Base-by-base conservation (phyloP, 2,888 invertebrate species). In the Cerastoderma edule region DNA sequence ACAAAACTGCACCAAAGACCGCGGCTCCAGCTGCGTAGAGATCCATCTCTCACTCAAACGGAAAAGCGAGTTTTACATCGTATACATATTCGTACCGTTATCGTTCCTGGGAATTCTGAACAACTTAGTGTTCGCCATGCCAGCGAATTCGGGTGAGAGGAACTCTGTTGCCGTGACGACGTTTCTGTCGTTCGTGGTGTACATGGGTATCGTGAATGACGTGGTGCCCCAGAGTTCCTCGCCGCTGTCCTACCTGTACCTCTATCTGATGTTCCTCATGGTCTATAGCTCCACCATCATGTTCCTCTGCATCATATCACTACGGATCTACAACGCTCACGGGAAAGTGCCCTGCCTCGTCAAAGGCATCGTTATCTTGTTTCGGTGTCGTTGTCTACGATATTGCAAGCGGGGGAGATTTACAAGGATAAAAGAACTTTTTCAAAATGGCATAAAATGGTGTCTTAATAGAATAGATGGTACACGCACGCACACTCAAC, bases 161-260 rank as follows among this genome's bases (percentile, higher is more conserved):
- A 70, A 22, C 5, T 75, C 77, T 2, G 78, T 77, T n/a, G 77
- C 79, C 2, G 67, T 83, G 13, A 83, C 83, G 2, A 56, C 72
- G 16, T 79, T 79, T 35, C 30, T 83, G 22, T 72, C 83, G 16
- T 83, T 83, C 46, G 71, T 75, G 16, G 79, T 83, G 8, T 83
- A 75, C 30, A 77, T 79, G 71, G 64, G 63, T 13, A 71, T 75
- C 10, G 57, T 80, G 1, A 77, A 76, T 65, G 67, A 72, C 35
- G 68, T 72, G n/a, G 69, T 83, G 22, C 77, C 83, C 1, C 60
- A 68, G 33, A 79, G 77, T 22, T 83, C 79, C 1, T 35, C 66
- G 0, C 83, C 83, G 0, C 53, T 83, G 4, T 39, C 83, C 3
- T 75, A 68, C 46, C 39, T 83, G 1, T 83, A 79, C 54, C 65